Evolutionary conservation across 2,113 vertebrate species (phyloP).

Genomic region (Macrotis lagotis): DNA sequence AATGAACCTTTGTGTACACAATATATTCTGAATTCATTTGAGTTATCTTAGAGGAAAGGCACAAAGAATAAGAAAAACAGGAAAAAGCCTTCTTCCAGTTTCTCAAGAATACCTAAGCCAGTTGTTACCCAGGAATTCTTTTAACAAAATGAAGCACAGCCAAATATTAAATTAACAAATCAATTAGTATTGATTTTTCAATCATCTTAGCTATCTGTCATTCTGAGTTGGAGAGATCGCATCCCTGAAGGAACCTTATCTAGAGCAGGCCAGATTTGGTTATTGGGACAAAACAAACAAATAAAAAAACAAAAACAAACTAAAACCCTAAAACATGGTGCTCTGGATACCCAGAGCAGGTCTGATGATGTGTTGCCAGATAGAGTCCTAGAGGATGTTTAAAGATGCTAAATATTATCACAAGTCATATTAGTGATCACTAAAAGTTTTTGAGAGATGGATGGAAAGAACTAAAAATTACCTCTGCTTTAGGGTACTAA

Average conservation of each 20-base stretch:
- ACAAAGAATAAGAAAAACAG: not conserved
- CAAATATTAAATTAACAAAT: not conserved
- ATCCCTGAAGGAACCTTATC: not conserved
- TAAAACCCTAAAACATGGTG: not conserved
- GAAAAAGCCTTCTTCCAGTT: not conserved
- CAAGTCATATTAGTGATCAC: not conserved
- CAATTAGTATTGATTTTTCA: not conserved
- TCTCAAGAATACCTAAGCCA: not conserved
- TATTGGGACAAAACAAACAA: not conserved
- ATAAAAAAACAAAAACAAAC: not conserved
- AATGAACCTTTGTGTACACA: not conserved
- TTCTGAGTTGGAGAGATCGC: not conserved
- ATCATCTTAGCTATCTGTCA: not conserved
- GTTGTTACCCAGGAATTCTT: not conserved
- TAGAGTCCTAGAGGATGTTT: not conserved
- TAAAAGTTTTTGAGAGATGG: not conserved
- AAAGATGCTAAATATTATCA: not conserved
- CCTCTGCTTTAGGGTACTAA: not conserved
- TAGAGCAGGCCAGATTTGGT: not conserved
- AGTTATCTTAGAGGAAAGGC: not conserved
- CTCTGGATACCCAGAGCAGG: not conserved
- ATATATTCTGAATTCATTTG: not conserved
- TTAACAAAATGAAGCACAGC: not conserved
- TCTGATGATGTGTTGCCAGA: not conserved
- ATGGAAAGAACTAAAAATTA: not conserved